Percentiles rank a stretch among this genome's conserved stretches.
Conservation (phyloP, 2,113 vertebrate genomes). For the Chionis minor region DNA sequence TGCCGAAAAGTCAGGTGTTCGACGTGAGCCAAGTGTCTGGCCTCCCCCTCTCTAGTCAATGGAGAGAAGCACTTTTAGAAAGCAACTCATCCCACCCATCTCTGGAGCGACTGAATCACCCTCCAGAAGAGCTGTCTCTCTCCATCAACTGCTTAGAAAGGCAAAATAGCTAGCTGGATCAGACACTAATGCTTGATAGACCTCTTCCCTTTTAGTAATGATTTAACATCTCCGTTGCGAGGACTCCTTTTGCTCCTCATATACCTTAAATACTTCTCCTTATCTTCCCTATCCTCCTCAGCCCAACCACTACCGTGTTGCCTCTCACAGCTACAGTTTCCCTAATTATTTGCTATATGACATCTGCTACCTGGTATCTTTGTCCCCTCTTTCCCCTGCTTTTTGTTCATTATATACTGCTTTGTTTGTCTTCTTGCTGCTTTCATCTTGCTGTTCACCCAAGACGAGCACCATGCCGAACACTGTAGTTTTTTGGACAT, state of each 20-base stretch:
- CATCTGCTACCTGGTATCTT: neutral
- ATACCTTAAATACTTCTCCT: neutral
- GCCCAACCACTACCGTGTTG: neutral
- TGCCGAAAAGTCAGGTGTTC: conserved; percentile 44
- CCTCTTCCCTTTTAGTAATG: neutral
- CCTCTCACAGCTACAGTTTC: neutral
- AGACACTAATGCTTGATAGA: neutral
- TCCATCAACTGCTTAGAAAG: conserved; percentile 35
- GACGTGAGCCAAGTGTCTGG: conserved; percentile 43
- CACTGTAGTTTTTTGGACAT: neutral
- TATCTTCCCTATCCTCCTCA: neutral
- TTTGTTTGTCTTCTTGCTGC: neutral
- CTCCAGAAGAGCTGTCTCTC: conserved; percentile 48
- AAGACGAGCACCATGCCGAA: neutral
- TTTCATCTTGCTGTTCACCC: neutral
- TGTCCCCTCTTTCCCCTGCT: neutral
- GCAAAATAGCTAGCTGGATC: neutral
- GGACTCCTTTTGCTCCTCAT: neutral
- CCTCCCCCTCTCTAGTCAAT: conserved; percentile 64
- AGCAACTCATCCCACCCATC: conserved; percentile 54
- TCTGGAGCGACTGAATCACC: conserved; percentile 42
- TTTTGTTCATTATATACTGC: neutral
- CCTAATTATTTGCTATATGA: neutral
- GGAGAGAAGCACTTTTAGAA: conserved; percentile 53
- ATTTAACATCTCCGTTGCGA: neutral